Evolutionary conservation across 2,888 invertebrate genomes (phyloP).

Genomic region (Morpho deidamia): DNA sequence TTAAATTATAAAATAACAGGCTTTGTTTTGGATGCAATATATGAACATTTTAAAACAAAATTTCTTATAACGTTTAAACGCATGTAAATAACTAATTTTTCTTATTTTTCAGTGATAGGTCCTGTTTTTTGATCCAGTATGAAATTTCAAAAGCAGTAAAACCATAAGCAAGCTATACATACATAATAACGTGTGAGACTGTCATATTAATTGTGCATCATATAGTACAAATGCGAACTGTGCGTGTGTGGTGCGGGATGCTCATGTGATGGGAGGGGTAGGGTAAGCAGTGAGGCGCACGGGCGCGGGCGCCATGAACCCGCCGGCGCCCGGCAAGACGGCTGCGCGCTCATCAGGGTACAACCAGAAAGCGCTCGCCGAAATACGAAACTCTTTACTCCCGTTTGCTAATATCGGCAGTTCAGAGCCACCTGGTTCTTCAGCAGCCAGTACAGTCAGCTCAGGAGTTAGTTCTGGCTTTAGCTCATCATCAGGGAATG

Average conservation of each 20-base stretch:
- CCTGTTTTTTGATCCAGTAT: constrained; percentile 6
- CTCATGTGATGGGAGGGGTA: constrained; percentile 72
- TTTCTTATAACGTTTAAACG: too few species aligned
- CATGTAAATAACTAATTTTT: too few species aligned
- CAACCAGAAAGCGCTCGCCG: constrained; percentile 91
- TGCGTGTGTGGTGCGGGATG: constrained; percentile 50
- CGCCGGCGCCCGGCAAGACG: constrained; percentile 80
- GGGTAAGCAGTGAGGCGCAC: constrained; percentile 76
- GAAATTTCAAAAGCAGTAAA: constrained; percentile 22
- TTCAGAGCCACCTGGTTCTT: constrained; percentile 82
- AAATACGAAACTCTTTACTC: constrained; percentile 89
- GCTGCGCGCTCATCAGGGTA: constrained; percentile 87
- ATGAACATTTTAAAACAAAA: too few species aligned
- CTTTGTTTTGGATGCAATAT: too few species aligned
- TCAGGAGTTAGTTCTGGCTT: constrained; percentile 79
- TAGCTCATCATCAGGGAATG: constrained; percentile 78
- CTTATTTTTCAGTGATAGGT: constrained; percentile 17
- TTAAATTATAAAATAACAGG: too few species aligned
- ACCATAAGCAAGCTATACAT: constrained; percentile 15
- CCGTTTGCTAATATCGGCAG: constrained; percentile 86
- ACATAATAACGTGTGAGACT: constrained; percentile 13
- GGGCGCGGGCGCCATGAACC: constrained; percentile 80
- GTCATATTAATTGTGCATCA: constrained; percentile 17
- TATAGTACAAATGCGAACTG: constrained; percentile 35
- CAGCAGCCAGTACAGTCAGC: constrained; percentile 86